Conservation (phyloP, 2,888 invertebrate species). For the Polyploca ridens region DNA sequence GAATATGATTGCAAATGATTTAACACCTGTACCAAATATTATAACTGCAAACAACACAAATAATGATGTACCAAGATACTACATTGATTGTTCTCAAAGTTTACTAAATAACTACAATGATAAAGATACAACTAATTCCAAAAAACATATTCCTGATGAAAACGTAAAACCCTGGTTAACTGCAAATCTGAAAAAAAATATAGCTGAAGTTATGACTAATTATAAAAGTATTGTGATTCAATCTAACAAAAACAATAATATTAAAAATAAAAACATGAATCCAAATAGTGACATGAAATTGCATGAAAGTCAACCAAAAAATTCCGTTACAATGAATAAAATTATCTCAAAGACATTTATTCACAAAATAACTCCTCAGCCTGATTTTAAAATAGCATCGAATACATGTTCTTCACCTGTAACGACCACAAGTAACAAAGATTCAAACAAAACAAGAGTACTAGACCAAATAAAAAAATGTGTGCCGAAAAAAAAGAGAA, state of each 20-base stretch:
- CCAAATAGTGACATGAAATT: not conserved
- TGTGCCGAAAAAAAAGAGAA: not conserved
- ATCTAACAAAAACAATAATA: not conserved
- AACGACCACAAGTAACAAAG: not conserved
- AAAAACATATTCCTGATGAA: slow-evolving; percentile 12
- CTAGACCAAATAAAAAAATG: not conserved
- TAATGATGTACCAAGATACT: slow-evolving; percentile 4
- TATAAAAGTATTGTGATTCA: not conserved
- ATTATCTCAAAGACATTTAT: not conserved
- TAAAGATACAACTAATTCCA: not conserved
- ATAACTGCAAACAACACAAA: slow-evolving; percentile 5
- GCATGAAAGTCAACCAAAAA: not conserved
- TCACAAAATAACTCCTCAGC: not conserved
- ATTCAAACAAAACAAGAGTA: not conserved
- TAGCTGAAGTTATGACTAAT: slow-evolving; percentile 5
- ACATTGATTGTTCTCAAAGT: slow-evolving; percentile 45
- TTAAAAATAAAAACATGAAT: not conserved
- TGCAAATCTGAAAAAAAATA: not conserved
- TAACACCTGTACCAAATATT: slow-evolving; percentile 10
- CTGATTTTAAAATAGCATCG: not conserved
- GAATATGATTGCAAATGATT: not conserved
- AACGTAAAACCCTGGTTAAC: not conserved
- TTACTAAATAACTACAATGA: slow-evolving; percentile 29
- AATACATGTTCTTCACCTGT: not conserved
- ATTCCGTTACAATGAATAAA: not conserved